Evolutionary conservation across 2,888 invertebrate genomes (phyloP).

Genomic region (Tachina lurida): DNA sequence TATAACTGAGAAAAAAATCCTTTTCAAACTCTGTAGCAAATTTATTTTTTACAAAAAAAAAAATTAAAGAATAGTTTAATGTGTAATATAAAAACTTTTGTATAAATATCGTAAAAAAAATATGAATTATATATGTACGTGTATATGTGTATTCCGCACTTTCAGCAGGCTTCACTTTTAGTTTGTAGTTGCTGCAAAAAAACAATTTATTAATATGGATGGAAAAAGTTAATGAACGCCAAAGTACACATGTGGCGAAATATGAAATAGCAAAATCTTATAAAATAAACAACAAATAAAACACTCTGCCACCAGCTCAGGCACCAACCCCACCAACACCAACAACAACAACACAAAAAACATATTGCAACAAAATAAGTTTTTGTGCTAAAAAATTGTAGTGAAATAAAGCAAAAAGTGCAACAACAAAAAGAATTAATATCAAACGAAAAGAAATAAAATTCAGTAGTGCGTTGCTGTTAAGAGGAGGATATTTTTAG

Average conservation of each 20-base stretch:
- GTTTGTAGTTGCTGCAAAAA: constrained; percentile 49
- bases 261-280: constrained; percentile 60
- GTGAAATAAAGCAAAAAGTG: constrained; percentile 11
- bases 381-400: constrained; percentile 38
- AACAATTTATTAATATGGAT: constrained; percentile 72
- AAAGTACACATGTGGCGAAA: constrained; percentile 71
- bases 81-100: constrained; percentile 47
- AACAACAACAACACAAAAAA: not conserved
- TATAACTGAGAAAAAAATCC: not conserved
- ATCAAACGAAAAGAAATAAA: constrained; percentile 25
- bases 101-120: constrained; percentile 66
- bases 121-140: too few relatives aligned
- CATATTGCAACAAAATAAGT: constrained; percentile 62
- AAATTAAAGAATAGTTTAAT: constrained; percentile 58
- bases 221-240: constrained; percentile 72
- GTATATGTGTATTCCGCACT: constrained; percentile 15
- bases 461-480: constrained; percentile 25
- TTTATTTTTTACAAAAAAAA: constrained; percentile 12
- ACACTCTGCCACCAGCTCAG: constrained; percentile 43
- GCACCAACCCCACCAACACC: constrained; percentile 22
- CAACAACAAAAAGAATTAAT: not conserved
- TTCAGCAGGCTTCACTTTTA: constrained; percentile 43
- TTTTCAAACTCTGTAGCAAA: constrained; percentile 21
- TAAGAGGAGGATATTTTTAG: constrained; percentile 67
- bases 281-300: constrained; percentile 54